Percentiles rank a stretch among this genome's conserved stretches.
Evolutionary conservation across 2,888 invertebrate genomes (phyloP).

Genomic region (Leucophora obtusa): DNA sequence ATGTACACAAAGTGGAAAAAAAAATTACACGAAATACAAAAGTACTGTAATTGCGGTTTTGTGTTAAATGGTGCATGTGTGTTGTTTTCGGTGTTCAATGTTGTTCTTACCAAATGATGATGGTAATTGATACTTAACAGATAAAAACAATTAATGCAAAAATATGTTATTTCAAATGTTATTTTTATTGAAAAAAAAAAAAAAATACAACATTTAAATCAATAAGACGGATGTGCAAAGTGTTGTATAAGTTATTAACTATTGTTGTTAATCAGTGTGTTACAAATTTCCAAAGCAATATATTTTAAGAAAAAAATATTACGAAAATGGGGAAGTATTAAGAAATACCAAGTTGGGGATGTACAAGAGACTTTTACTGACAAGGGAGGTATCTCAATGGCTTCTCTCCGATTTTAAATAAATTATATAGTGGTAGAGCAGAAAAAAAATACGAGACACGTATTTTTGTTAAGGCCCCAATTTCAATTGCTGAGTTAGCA

Average conservation of each 20-base stretch:
- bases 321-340: no score
- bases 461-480: no score
- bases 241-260: neutral
- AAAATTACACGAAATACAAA: conserved; percentile 28
- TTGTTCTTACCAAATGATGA: conserved; percentile 18
- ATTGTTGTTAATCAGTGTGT: neutral
- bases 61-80: conserved; percentile 50
- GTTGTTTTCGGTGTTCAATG: neutral
- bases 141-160: conserved; percentile 58
- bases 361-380: no score
- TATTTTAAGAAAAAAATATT: no score
- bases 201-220: neutral
- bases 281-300: no score
- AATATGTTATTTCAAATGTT: conserved; percentile 23
- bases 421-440: no score
- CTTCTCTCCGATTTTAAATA: no score
- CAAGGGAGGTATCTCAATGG: no score
- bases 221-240: neutral
- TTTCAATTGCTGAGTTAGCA: no score
- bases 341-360: no score
- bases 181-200: neutral
- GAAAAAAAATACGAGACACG: no score
- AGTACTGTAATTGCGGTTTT: conserved; percentile 58
- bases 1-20: conserved; percentile 10
- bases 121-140: conserved; percentile 62